Evolutionary conservation across 2,113 vertebrate species (phyloP).

Genomic region (Panurus biarmicus): DNA sequence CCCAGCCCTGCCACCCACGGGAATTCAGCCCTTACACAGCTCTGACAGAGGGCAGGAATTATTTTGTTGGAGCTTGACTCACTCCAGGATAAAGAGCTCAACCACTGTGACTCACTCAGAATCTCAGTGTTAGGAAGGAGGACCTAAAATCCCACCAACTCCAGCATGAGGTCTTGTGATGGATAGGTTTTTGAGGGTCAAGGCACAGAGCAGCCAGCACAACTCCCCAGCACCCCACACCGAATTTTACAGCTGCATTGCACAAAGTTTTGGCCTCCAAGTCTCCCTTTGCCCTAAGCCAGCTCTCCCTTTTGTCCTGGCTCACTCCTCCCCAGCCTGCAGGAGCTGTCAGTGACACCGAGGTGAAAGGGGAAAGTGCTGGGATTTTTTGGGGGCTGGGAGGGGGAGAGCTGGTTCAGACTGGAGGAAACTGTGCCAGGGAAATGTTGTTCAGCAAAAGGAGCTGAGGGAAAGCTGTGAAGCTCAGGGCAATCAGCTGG

Average conservation of each 20-base stretch:
- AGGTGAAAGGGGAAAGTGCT: not conserved
- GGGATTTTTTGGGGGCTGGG: not conserved
- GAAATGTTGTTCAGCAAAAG: not conserved
- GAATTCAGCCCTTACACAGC: not conserved
- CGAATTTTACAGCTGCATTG: not conserved
- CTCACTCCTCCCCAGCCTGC: not conserved
- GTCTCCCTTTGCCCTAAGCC: not conserved
- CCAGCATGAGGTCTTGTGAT: too few relatives aligned
- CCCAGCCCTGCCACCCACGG: not conserved
- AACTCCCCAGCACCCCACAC: not conserved
- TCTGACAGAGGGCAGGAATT: accelerated
- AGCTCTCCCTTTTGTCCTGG: not conserved
- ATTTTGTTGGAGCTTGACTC: not conserved
- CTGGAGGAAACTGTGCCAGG: not conserved
- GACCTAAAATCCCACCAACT: not conserved
- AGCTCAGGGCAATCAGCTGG: not conserved
- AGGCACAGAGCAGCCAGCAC: not conserved
- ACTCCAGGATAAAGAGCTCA: not conserved
- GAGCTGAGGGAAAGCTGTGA: not conserved
- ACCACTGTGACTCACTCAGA: not conserved
- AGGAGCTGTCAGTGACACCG: not conserved
- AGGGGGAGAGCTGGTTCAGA: not conserved
- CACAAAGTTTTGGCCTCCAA: not conserved
- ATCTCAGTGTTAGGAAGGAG: not conserved
- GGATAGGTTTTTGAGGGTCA: not conserved